phyloP scores from a whole-genome alignment of 2,888 invertebrate species.

The Gasteruption jaculator region DNA sequence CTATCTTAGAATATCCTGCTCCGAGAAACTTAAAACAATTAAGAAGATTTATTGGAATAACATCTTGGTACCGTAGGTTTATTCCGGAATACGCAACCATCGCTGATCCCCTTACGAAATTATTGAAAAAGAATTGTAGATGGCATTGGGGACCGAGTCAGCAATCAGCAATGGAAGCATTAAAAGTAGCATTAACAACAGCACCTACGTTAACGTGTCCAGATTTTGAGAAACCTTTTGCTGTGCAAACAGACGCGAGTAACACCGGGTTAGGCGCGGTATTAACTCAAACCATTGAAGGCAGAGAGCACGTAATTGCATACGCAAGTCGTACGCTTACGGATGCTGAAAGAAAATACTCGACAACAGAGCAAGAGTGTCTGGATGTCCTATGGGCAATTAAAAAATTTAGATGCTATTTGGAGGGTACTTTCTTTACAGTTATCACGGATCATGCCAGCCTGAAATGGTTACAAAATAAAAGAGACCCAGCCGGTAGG shows the following conservation, averaged over 20 bases:
- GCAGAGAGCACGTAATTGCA: too few relatives aligned
- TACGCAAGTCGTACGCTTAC: conserved; percentile 19
- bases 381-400: conserved; percentile 22
- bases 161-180: background rate
- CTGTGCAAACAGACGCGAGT: conserved; percentile 15
- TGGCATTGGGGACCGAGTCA: background rate
- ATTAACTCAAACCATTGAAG: conserved; percentile 19
- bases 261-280: conserved; percentile 16
- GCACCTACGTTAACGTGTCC: conserved; percentile 1
- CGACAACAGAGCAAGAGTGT: conserved; percentile 23
- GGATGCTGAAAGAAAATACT: conserved; percentile 20
- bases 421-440: conserved; percentile 22
- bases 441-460: conserved; percentile 23
- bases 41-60: conserved; percentile 7
- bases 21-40: conserved; percentile 7
- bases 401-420: conserved; percentile 18
- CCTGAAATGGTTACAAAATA: conserved; percentile 24
- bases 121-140: background rate
- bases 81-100: too few relatives aligned
- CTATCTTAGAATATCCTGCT: conserved; percentile 7
- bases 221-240: background rate
- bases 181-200: background rate
- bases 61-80: conserved; percentile 8
- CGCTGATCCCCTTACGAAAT: background rate
- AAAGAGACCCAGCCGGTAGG: too few relatives aligned